Conservation (phyloP, 2,888 invertebrate species). For the Sialis lutaria region DNA sequence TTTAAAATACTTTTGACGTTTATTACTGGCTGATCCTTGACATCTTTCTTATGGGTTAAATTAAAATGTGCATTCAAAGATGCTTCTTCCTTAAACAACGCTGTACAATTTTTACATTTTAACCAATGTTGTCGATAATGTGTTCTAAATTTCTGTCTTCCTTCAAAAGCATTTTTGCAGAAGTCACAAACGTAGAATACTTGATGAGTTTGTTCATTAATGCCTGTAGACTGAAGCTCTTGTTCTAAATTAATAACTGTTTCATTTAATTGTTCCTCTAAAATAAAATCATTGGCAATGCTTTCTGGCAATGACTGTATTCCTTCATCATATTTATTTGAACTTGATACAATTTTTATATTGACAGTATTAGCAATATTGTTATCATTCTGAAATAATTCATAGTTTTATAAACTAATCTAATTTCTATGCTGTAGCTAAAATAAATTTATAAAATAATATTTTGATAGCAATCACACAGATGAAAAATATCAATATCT, state of each 20-base stretch:
- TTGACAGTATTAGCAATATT: background rate
- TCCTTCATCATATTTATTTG: background rate
- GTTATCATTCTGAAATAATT: background rate
- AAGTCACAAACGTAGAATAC: slow-evolving; percentile 22
- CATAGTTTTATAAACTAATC: background rate
- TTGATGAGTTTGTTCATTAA: slow-evolving; percentile 6
- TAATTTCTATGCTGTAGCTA: too few relatives aligned
- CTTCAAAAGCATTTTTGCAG: slow-evolving; percentile 22
- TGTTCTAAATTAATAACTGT: background rate
- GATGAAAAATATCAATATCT: too few relatives aligned
- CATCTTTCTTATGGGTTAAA: slow-evolving; percentile 15
- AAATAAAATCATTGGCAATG: background rate
- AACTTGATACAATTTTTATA: background rate
- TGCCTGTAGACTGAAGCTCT: background rate
- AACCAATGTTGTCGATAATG: slow-evolving; percentile 25
- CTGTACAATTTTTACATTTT: slow-evolving; percentile 24
- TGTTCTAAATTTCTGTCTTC: slow-evolving; percentile 20
- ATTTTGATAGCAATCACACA: too few relatives aligned
- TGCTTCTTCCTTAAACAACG: slow-evolving; percentile 28
- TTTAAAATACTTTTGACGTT: too few relatives aligned
- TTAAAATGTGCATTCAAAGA: slow-evolving; percentile 22
- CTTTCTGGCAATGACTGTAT: background rate
- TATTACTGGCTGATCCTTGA: background rate
- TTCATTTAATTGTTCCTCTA: slow-evolving; percentile 5
- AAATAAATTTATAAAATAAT: too few relatives aligned